Conservation (phyloP, 2,113 vertebrate genomes). For the Ailurus styani region DNA sequence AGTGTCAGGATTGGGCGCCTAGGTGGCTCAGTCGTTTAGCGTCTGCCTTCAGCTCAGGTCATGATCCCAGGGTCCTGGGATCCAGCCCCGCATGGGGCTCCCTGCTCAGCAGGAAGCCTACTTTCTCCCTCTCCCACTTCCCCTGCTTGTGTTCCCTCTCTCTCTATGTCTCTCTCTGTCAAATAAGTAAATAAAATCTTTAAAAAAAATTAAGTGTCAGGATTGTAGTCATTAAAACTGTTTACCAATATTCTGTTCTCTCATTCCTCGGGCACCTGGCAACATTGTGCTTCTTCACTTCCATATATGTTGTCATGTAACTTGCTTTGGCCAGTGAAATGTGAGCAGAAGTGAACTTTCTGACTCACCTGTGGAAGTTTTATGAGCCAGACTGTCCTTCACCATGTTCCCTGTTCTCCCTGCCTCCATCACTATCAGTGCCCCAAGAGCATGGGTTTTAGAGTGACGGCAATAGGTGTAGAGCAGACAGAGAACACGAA, state of each 20-base stretch:
- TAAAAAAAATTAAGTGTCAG: no score
- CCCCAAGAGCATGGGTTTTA: accelerated
- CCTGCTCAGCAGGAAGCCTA: no score
- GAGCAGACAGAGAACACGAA: not conserved
- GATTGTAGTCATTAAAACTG: not conserved
- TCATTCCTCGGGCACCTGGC: not conserved
- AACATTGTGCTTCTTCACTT: not conserved
- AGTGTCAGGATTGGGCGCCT: not conserved
- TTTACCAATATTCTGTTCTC: not conserved
- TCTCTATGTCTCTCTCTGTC: no score
- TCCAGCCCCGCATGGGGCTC: no score
- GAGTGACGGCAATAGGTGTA: not conserved
- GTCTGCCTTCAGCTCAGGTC: no score
- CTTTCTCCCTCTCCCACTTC: no score
- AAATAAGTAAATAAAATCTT: no score
- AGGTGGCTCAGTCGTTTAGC: no score
- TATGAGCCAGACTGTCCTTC: not conserved
- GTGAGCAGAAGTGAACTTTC: not conserved
- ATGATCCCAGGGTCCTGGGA: no score
- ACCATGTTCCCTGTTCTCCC: not conserved
- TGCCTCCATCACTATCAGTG: not conserved
- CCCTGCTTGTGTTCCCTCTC: no score
- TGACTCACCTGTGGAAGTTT: not conserved
- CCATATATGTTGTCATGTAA: not conserved
- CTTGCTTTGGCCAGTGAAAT: not conserved